These are phyloP conservation scores for Takifugu ocellatus DNA, from an alignment of 2,797 vertebrate species.

Conservation along the genomic window DNA sequence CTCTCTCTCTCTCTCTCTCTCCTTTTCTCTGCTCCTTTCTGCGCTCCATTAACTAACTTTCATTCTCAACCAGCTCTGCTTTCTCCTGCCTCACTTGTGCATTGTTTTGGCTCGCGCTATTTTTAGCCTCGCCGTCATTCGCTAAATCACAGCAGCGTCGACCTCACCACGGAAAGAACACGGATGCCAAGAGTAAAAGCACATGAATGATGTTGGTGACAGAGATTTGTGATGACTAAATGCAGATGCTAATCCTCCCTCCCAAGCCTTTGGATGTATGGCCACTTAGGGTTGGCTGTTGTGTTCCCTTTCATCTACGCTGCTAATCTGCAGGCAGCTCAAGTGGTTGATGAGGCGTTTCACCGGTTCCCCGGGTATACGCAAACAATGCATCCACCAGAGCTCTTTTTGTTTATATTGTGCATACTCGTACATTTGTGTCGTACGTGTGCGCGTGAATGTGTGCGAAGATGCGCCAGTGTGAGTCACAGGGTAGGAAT, in stretches of 20 bases:
- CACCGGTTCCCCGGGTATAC: conserved; percentile 36
- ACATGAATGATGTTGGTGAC: conserved; percentile 32
- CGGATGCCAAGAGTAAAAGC: conserved; percentile 44
- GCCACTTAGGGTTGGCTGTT: conserved; percentile 62
- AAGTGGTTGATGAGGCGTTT: conserved; percentile 58
- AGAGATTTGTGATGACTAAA: conserved; percentile 48
- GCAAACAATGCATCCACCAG: conserved; percentile 48
- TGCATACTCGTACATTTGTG: conserved; percentile 8
- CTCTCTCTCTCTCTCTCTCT: background rate
- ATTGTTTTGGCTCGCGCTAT: conserved; percentile 16
- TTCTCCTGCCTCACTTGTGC: conserved; percentile 20
- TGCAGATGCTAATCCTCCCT: conserved; percentile 57
- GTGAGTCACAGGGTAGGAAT: conserved; percentile 66
- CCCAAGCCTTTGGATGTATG: conserved; percentile 51
- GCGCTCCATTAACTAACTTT: conserved; percentile 13
- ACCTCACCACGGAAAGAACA: conserved; percentile 22
- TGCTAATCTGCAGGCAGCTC: conserved; percentile 57
- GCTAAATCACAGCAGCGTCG: conserved; percentile 19
- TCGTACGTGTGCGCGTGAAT: conserved; percentile 1
- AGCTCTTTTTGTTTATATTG: conserved; percentile 38
- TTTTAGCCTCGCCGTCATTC: conserved; percentile 1
- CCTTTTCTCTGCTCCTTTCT: background rate
- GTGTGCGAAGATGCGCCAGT: conserved; percentile 43
- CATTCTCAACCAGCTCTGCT: conserved; percentile 11
- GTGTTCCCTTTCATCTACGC: conserved; percentile 54